phyloP scores from a whole-genome alignment of 2,113 vertebrate genomes.

The Ictalurus furcatus region DNA sequence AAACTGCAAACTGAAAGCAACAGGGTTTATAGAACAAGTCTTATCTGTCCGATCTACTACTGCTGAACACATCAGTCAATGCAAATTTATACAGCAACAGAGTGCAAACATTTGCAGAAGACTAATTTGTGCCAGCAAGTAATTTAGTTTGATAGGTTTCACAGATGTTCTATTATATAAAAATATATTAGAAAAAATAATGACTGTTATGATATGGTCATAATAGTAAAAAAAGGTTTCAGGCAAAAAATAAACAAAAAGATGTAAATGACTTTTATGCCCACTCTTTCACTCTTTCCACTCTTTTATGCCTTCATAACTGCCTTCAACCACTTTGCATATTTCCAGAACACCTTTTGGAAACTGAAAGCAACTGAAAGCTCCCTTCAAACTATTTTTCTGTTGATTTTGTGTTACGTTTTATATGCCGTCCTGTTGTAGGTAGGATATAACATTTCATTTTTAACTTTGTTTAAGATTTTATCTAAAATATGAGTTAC shows the following conservation, averaged over 20 bases:
- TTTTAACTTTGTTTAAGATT: no score
- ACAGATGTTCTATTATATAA: background rate
- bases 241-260: background rate
- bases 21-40: background rate
- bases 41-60: background rate
- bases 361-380: background rate
- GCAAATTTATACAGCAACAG: constrained; percentile 19
- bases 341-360: background rate
- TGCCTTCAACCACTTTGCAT: background rate
- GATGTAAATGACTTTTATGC: background rate
- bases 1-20: background rate
- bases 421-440: background rate
- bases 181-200: background rate
- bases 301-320: background rate
- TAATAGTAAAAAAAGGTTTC: background rate
- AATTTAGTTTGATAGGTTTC: background rate
- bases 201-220: background rate
- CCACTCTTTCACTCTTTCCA: background rate
- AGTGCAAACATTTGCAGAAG: background rate
- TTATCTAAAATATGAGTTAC: no score
- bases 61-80: background rate
- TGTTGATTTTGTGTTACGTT: background rate
- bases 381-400: background rate
- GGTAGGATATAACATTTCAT: background rate
- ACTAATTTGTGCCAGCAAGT: background rate